A percentile compares a stretch with the other conserved stretches of the same genome.
Conservation (phyloP, 1,140 invertebrate species). For the Caenorhabditis brenneri region DNA sequence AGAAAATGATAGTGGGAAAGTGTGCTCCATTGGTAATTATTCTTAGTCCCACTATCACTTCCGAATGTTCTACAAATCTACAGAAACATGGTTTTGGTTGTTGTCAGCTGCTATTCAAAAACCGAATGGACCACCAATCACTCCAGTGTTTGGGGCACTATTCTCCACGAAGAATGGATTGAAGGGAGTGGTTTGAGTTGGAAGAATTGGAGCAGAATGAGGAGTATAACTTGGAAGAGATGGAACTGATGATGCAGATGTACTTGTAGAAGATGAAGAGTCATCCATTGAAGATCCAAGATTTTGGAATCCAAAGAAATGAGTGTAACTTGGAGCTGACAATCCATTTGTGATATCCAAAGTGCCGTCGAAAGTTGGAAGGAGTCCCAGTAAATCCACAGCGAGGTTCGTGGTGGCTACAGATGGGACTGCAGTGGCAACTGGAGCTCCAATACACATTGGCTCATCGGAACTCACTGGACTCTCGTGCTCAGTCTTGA, state of each 20-base stretch:
- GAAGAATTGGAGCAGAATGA: background rate
- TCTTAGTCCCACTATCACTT: too few relatives aligned
- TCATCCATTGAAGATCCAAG: background rate
- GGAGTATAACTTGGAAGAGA: background rate
- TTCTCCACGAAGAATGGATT: background rate
- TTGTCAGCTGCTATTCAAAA: background rate
- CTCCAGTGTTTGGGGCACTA: background rate
- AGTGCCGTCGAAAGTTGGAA: background rate
- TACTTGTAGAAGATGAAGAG: background rate
- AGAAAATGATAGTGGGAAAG: too few relatives aligned
- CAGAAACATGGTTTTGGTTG: background rate
- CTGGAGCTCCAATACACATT: background rate
- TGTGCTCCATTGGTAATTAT: too few relatives aligned
- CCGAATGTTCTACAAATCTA: background rate
- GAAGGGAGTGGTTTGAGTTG: background rate
- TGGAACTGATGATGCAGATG: too few relatives aligned
- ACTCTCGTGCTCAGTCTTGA: background rate
- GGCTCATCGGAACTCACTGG: constrained; percentile 6
- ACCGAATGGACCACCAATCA: constrained; percentile 1
- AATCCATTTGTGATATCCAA: background rate
- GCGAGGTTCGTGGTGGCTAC: background rate
- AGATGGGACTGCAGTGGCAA: background rate
- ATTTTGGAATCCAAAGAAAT: background rate
- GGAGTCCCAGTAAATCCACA: background rate
- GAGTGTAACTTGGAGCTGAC: background rate